phyloP scores from a whole-genome alignment of 2,888 invertebrate species.

The Acronicta psi region DNA sequence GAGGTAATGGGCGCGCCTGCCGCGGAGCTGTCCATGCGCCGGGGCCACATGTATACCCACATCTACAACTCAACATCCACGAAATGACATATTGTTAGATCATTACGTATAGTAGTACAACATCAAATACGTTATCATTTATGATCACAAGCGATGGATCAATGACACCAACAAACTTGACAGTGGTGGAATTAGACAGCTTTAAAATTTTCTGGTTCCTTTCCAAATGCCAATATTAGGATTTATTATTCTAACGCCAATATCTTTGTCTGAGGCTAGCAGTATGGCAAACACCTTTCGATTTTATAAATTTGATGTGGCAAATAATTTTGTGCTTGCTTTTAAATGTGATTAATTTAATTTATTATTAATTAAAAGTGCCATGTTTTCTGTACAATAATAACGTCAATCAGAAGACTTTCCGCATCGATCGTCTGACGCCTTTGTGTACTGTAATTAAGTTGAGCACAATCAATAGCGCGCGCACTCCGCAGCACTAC shows the following conservation, averaged over 20 bases:
- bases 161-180: too few species aligned
- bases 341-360: not conserved
- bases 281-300: too few species aligned
- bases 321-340: too few species aligned
- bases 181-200: too few species aligned
- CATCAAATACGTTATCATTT: too few species aligned
- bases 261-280: too few species aligned
- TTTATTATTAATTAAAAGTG: not conserved
- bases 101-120: too few species aligned
- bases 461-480: slow-evolving; percentile 42
- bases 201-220: too few species aligned
- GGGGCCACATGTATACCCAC: slow-evolving; percentile 1
- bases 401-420: not conserved
- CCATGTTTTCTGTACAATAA: not conserved
- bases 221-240: too few species aligned
- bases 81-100: not conserved
- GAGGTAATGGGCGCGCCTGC: slow-evolving; percentile 14
- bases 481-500: slow-evolving; percentile 38
- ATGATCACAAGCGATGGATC: too few species aligned
- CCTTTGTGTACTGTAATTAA: slow-evolving; percentile 26
- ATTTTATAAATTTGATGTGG: not conserved
- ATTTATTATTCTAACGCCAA: too few species aligned
- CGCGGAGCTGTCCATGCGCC: not conserved
- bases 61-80: not conserved
- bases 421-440: slow-evolving; percentile 11